Percentiles rank a stretch among this genome's conserved stretches.
Evolutionary conservation across 2,888 invertebrate species (phyloP).

Genomic region (Polietes domitor): DNA sequence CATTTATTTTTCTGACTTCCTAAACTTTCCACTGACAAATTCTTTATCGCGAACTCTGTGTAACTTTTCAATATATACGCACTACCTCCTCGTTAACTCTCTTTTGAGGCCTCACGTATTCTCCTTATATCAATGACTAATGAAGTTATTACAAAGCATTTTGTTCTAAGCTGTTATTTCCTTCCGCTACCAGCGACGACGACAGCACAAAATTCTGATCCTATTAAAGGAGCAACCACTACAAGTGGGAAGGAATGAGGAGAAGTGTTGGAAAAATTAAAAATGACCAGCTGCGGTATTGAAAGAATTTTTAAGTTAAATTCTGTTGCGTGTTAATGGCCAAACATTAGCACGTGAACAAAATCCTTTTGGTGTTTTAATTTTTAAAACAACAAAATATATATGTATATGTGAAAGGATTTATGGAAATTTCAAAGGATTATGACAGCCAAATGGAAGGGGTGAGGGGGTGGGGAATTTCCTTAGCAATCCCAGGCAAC

Average conservation of each 20-base stretch:
- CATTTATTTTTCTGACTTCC: no score
- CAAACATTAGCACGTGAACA: neutral
- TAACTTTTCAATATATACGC: no score
- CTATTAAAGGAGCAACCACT: neutral
- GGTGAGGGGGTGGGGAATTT: no score
- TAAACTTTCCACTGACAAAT: no score
- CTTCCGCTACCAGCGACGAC: conserved; percentile 40
- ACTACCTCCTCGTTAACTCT: no score
- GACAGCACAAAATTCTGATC: conserved; percentile 4
- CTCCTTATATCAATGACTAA: neutral
- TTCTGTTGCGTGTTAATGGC: neutral
- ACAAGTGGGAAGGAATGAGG: neutral
- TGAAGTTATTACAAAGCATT: conserved; percentile 19
- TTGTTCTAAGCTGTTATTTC: conserved; percentile 48
- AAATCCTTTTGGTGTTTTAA: neutral
- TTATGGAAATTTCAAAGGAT: conserved; percentile 9
- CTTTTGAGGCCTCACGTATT: neutral
- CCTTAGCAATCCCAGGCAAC: neutral
- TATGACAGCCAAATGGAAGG: neutral
- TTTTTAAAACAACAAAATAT: neutral
- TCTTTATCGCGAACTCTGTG: no score
- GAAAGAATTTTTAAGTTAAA: neutral
- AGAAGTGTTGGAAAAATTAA: neutral
- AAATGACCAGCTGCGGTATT: neutral
- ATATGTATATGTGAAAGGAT: neutral